Percentiles rank a stretch among this genome's conserved stretches.
Conservation (phyloP, 2,797 vertebrate species). For the Melopsittacus undulatus region DNA sequence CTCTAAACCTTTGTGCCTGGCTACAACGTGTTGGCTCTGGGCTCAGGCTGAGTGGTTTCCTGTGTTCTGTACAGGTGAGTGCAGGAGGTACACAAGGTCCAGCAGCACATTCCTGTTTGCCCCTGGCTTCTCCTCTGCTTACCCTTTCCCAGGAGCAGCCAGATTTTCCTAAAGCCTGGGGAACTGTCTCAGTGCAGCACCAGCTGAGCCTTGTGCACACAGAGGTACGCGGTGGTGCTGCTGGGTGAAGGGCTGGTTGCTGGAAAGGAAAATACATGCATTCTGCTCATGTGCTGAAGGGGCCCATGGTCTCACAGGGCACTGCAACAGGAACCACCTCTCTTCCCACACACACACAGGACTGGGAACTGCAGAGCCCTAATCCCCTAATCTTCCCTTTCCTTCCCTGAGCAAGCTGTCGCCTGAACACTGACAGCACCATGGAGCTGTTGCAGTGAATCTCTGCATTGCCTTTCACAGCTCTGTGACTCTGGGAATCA, state of each 20-base stretch:
- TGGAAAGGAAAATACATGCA: neutral
- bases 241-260: neutral
- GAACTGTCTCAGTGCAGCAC: neutral
- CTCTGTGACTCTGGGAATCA: neutral
- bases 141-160: neutral
- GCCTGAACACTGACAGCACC: neutral
- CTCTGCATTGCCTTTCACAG: neutral
- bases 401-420: neutral
- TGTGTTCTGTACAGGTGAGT: neutral
- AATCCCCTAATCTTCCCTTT: neutral
- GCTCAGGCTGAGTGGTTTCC: neutral
- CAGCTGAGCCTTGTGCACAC: neutral
- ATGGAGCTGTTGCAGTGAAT: neutral
- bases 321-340: neutral
- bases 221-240: neutral
- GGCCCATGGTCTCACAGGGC: neutral
- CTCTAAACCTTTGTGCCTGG: neutral
- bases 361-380: neutral
- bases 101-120: neutral
- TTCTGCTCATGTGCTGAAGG: fast-evolving
- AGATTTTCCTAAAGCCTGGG: neutral
- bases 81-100: neutral
- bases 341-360: neutral
- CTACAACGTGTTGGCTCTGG: neutral
- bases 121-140: neutral